Conservation (phyloP, 2,888 invertebrate species). For the Argyresthia goedartella region DNA sequence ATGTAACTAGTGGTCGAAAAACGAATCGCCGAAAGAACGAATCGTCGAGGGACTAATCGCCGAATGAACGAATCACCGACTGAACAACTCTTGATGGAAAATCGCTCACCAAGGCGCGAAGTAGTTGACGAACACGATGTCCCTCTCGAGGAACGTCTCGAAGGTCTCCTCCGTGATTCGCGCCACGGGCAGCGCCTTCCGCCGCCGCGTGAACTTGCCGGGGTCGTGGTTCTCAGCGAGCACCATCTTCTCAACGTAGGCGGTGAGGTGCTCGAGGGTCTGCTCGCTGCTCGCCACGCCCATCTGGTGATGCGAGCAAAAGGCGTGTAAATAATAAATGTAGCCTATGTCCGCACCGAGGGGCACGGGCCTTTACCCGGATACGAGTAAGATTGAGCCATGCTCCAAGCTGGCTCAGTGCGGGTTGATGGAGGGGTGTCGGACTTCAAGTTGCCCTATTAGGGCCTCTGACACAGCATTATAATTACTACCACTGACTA, state of each 20-base stretch:
- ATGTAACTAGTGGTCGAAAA: no score
- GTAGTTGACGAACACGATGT: conserved; percentile 86
- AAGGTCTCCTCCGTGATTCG: conserved; percentile 80
- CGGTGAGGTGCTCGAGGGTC: conserved; percentile 76
- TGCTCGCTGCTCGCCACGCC: conserved; percentile 81
- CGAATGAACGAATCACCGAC: no score
- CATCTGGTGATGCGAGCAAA: conserved; percentile 52
- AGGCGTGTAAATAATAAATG: conserved; percentile 1
- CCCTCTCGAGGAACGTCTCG: conserved; percentile 76
- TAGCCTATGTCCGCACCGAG: background rate
- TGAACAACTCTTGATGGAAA: no score
- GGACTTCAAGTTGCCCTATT: no score
- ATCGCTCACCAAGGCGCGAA: conserved; percentile 84
- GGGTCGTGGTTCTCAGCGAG: conserved; percentile 56
- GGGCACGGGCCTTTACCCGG: no score
- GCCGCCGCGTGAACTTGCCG: conserved; percentile 59
- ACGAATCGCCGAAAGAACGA: no score
- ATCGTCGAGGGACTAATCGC: no score
- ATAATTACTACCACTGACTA: no score
- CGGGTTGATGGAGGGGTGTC: no score
- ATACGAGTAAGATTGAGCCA: no score
- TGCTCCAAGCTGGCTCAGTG: no score
- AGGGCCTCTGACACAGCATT: no score
- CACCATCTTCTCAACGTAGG: conserved; percentile 79
- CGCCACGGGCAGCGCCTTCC: conserved; percentile 63